phyloP scores from a whole-genome alignment of 2,113 vertebrate genomes.

The Hyaena hyaena region DNA sequence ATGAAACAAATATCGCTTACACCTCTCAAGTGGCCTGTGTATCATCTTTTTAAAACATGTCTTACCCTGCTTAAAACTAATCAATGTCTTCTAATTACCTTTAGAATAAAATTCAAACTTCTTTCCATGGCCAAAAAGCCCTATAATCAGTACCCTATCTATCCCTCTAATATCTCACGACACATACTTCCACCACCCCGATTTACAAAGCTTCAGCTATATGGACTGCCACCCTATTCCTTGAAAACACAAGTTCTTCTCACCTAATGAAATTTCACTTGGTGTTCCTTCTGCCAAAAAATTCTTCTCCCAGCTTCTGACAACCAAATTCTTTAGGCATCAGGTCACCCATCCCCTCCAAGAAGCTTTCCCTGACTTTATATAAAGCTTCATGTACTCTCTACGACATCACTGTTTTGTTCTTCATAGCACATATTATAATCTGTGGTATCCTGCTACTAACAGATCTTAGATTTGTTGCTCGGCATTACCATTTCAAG shows the following conservation, averaged over 20 bases:
- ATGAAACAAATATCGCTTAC: neutral
- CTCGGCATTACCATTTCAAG: neutral
- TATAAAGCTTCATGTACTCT: neutral
- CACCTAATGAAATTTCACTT: neutral
- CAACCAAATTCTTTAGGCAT: neutral
- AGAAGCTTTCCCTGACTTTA: neutral
- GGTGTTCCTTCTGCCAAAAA: neutral
- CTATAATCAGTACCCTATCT: neutral
- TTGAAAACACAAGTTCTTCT: neutral
- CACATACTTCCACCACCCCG: neutral
- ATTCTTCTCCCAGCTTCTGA: neutral
- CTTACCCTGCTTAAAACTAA: neutral
- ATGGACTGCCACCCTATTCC: neutral
- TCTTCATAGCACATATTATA: neutral
- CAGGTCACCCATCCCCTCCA: neutral
- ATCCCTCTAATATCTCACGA: neutral
- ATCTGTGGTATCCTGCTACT: neutral
- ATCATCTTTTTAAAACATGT: neutral
- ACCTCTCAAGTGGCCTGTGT: neutral
- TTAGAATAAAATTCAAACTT: conserved; percentile 1
- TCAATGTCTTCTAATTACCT: neutral
- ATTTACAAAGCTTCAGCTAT: neutral
- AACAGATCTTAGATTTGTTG: neutral
- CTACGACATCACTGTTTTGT: neutral
- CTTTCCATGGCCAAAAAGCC: neutral